phyloP scores from a whole-genome alignment of 2,888 invertebrate species.

The Lacanobia wlatinum region DNA sequence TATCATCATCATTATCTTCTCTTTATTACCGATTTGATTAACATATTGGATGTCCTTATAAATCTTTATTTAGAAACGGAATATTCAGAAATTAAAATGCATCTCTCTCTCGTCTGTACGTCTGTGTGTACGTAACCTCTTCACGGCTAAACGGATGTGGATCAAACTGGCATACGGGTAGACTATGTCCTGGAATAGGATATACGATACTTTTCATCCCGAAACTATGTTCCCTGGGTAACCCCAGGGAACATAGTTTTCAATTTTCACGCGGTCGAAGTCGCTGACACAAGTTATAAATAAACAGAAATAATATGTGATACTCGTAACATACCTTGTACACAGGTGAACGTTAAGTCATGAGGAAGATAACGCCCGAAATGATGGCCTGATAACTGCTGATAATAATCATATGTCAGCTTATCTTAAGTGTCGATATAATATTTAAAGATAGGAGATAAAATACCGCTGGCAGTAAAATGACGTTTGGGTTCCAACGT shows the following conservation, averaged over 20 bases:
- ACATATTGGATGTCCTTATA: not conserved
- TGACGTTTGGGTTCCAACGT: constrained; percentile 12
- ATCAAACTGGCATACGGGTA: too few relatives aligned
- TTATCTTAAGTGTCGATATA: constrained; percentile 49
- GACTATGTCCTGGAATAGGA: too few relatives aligned
- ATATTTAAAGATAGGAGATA: constrained; percentile 39
- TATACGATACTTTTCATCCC: too few relatives aligned
- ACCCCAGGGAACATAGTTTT: too few relatives aligned
- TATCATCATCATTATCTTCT: not conserved
- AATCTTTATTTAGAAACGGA: not conserved
- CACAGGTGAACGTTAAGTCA: constrained; percentile 12
- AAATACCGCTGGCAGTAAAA: constrained; percentile 1
- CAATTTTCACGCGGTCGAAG: too few relatives aligned
- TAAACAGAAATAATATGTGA: not conserved
- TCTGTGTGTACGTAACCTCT: too few relatives aligned
- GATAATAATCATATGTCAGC: constrained; percentile 40
- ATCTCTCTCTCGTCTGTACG: too few relatives aligned
- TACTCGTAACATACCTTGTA: not conserved
- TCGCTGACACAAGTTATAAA: not conserved
- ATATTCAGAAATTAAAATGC: not conserved
- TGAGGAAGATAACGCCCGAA: constrained; percentile 27
- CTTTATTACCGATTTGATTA: constrained; percentile 7
- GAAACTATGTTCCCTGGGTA: too few relatives aligned
- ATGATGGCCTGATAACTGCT: constrained; percentile 35
- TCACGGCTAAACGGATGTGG: too few relatives aligned